Evolutionary conservation across 2,797 vertebrate genomes (phyloP), one percentile per base, ranked within the genome.

Genomic region (Urosaurus nigricauda): DNA sequence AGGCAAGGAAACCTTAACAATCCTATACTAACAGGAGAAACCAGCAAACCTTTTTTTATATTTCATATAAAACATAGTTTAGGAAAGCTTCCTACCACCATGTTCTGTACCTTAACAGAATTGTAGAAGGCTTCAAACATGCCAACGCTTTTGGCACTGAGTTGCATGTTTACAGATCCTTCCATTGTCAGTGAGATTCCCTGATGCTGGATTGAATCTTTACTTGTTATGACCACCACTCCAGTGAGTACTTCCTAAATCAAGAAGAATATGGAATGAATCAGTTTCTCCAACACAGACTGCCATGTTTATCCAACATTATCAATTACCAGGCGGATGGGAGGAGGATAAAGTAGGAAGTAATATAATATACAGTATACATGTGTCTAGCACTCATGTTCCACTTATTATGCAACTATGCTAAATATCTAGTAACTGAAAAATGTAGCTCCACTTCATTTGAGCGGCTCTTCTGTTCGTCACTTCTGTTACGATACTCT

Each of bases 61-160:
- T 2, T 63, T 43, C 13, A 80, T 32, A 24, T 51, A 29, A 58
- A 74, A n/a, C 19, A 2, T 56, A 2, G 5, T 0, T 26, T 75
- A 32, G n/a, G 63, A 81, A 29, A 63, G 2, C 5, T 75, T 89
- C n/a, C 53, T 79, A 53, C 65, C 29, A 68, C 1, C 26, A 68
- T 12, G 12, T 29, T 68, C 26, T 94, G 96, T 88, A 98, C 99
- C 98, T 99, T 99, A 75, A 99, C 99, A 0, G 99, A 99, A 92
- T 98, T 99, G 96, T 99, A 99, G 95, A 99, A 99, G 26, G 99
- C 99, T 95, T 99, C 99, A 0, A 99, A 99, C 86, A 99, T 98
- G 0, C 99, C 99, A 71, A 99, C 98, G 0, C 98, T 99, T 96
- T 99, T 99, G 93, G 98, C 98, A 92, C 99, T 99, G 87, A 99